Evolutionary conservation across 2,797 vertebrate genomes (phyloP).

Genomic region (Danio jaintianensis): DNA sequence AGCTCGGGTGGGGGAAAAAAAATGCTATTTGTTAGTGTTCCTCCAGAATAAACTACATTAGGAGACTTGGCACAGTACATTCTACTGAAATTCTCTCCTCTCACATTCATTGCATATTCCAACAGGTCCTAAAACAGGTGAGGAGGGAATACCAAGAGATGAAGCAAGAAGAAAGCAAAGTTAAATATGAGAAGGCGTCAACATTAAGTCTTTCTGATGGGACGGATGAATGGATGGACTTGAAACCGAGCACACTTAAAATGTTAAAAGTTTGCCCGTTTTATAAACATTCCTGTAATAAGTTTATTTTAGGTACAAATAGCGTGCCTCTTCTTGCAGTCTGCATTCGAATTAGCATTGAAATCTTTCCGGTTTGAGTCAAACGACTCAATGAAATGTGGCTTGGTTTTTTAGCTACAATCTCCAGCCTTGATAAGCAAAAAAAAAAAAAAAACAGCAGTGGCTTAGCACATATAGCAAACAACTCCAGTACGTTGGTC

Average conservation of each 20-base stretch:
- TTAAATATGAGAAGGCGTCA: constrained; percentile 73
- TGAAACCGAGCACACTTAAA: constrained; percentile 39
- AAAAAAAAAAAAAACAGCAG: constrained; percentile 21
- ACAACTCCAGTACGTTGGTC: constrained; percentile 29
- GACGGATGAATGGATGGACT: constrained; percentile 27
- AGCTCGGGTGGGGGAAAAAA: constrained; percentile 69
- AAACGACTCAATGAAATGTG: constrained; percentile 26
- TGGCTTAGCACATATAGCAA: constrained; percentile 23
- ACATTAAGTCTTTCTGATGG: constrained; percentile 58
- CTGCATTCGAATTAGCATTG: constrained; percentile 18
- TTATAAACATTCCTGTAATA: constrained; percentile 56
- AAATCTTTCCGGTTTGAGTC: constrained; percentile 15
- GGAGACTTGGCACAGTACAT: constrained; percentile 86
- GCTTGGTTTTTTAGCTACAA: constrained; percentile 3
- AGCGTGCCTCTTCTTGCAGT: constrained; percentile 34
- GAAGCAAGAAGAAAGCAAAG: constrained; percentile 23
- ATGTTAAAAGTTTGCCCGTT: constrained; percentile 24
- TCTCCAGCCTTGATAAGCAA: constrained; percentile 38
- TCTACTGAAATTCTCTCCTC: constrained; percentile 77
- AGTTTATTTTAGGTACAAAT: constrained; percentile 57
- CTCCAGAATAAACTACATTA: constrained; percentile 82
- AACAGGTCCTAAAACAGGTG: constrained; percentile 85
- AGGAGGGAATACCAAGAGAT: constrained; percentile 66
- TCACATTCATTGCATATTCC: constrained; percentile 91
- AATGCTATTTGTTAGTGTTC: constrained; percentile 81